Evolutionary conservation across 1,140 invertebrate species (phyloP).

Genomic region (Patella vulgata): DNA sequence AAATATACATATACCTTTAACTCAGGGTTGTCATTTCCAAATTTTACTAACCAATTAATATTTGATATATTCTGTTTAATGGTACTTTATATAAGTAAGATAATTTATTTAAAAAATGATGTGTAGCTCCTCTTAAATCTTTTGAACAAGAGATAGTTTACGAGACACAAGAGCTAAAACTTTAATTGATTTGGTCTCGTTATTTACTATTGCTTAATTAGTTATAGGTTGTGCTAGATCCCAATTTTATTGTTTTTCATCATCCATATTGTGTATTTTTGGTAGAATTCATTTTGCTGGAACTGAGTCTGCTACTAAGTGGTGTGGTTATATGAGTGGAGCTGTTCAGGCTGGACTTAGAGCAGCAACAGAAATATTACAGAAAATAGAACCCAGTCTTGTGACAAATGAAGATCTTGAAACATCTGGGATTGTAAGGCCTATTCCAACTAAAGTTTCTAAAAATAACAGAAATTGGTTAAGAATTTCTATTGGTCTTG

Average conservation of each 20-base stretch:
- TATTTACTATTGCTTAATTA: not conserved
- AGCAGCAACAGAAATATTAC: conserved; percentile 60
- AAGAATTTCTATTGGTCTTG: too few relatives aligned
- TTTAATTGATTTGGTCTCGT: not conserved
- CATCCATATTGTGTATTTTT: too few relatives aligned
- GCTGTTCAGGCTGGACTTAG: conserved; percentile 65
- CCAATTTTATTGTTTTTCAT: too few relatives aligned
- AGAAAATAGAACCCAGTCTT: conserved; percentile 41
- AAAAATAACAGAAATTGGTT: too few relatives aligned
- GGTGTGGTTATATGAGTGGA: conserved; percentile 68
- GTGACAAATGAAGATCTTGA: conserved; percentile 30
- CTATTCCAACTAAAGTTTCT: too few relatives aligned
- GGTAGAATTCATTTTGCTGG: conserved; percentile 67
- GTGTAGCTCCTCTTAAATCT: not conserved
- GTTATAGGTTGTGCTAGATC: too few relatives aligned
- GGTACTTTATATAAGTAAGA: not conserved
- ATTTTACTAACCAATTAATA: too few relatives aligned
- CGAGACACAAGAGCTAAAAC: too few relatives aligned
- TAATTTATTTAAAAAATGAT: not conserved
- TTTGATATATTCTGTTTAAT: not conserved
- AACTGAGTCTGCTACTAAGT: conserved; percentile 65
- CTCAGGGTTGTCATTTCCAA: too few relatives aligned
- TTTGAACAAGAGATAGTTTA: not conserved
- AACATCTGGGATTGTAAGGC: too few relatives aligned
- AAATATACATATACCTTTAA: too few relatives aligned